phyloP scores from a whole-genome alignment of 2,113 vertebrate genomes.

The Sterna hirundo region DNA sequence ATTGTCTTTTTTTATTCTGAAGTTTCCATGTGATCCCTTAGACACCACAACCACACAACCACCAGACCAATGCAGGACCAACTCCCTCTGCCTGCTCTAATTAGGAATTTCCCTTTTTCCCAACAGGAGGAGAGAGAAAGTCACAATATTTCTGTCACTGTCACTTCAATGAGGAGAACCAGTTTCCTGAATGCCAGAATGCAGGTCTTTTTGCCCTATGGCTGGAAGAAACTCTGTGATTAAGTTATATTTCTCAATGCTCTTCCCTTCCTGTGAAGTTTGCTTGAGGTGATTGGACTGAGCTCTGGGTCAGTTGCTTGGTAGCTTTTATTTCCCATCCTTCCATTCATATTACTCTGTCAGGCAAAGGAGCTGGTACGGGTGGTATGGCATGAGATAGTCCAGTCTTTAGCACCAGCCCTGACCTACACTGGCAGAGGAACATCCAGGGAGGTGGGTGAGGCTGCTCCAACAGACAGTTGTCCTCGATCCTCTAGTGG shows the following conservation, averaged over 20 bases:
- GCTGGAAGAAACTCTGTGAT: background rate
- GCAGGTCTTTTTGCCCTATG: background rate
- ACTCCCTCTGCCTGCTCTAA: background rate
- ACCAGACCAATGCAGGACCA: background rate
- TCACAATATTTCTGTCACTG: background rate
- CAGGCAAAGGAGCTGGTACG: background rate
- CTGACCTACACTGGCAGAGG: background rate
- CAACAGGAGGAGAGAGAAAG: background rate
- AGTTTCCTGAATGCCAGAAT: background rate
- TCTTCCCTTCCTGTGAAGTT: background rate
- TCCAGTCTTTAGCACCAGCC: background rate
- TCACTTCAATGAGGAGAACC: background rate
- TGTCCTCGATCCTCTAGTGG: fast-evolving
- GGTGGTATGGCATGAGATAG: background rate
- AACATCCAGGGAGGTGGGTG: background rate
- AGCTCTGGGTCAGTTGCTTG: background rate
- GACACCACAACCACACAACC: background rate
- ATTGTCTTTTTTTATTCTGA: background rate
- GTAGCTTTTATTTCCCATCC: background rate
- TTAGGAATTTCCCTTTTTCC: background rate
- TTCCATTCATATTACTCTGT: background rate
- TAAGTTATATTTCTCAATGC: background rate
- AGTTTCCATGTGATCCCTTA: background rate
- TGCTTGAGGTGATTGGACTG: background rate
- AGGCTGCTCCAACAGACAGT: background rate